Conservation (phyloP, 2,797 vertebrate species). For the Cirrhinus mrigala region DNA sequence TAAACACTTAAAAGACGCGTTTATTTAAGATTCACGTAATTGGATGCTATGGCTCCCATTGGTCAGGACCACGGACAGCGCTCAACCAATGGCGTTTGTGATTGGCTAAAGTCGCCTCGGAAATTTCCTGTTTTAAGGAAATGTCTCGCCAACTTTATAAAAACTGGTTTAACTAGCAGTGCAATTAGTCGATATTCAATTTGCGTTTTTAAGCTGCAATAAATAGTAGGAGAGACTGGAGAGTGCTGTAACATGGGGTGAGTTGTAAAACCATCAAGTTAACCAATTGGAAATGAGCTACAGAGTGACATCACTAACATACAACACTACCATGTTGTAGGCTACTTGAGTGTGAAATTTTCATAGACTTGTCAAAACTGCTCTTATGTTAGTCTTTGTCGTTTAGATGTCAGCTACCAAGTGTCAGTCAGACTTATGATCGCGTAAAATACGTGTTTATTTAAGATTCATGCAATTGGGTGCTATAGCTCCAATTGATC, state of each 20-base stretch:
- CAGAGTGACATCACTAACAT: background rate
- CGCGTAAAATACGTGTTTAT: no score
- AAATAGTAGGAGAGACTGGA: background rate
- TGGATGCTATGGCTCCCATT: background rate
- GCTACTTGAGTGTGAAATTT: no score
- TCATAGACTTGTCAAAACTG: no score
- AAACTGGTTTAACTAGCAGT: background rate
- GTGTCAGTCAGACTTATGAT: no score
- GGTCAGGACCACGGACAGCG: constrained; percentile 65
- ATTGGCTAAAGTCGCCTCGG: background rate
- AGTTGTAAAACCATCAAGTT: background rate
- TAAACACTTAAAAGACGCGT: background rate
- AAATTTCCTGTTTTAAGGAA: background rate
- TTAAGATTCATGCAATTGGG: no score
- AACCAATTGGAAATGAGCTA: background rate
- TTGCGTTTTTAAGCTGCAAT: background rate
- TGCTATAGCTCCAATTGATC: no score
- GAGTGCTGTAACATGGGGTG: background rate
- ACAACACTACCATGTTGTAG: background rate
- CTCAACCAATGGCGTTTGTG: constrained; percentile 31
- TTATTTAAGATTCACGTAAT: background rate
- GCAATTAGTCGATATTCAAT: background rate
- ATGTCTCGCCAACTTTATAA: constrained; percentile 2
- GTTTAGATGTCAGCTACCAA: no score
- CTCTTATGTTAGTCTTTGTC: no score